These are phyloP conservation scores for Anabas testudineus DNA, from an alignment of 2,797 vertebrate genomes.

Conservation along the genomic window DNA sequence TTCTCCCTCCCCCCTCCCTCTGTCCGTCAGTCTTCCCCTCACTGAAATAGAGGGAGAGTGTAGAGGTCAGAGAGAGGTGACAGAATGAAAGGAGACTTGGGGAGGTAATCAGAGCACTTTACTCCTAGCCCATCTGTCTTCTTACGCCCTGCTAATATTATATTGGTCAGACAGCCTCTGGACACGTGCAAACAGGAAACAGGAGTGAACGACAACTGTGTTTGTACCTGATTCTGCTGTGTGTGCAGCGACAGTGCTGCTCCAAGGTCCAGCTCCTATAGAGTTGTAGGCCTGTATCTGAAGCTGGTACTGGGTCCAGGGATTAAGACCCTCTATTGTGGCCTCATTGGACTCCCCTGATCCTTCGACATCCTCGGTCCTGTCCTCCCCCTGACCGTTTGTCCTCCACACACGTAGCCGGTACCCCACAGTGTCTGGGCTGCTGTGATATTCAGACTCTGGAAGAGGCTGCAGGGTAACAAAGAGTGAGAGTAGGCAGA, in stretches of 20 bases:
- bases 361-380: conserved; percentile 78
- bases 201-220: conserved; percentile 25
- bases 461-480: conserved; percentile 86
- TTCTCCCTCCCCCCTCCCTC: conserved; percentile 26
- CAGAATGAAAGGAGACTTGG: conserved; percentile 42
- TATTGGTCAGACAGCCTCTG: conserved; percentile 24
- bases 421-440: conserved; percentile 93
- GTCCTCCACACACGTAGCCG: conserved; percentile 83
- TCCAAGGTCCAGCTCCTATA: conserved; percentile 94
- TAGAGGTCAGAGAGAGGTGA: conserved; percentile 52
- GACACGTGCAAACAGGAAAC: conserved; percentile 36
- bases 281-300: conserved; percentile 95
- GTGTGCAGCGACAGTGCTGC: conserved; percentile 82
- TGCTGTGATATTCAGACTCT: conserved; percentile 90
- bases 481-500: not conserved
- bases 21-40: conserved; percentile 48
- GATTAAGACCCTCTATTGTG: conserved; percentile 89
- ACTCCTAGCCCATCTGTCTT: conserved; percentile 63
- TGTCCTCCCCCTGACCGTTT: conserved; percentile 73
- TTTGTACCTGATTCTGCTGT: conserved; percentile 91
- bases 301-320: conserved; percentile 92
- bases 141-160: conserved; percentile 32
- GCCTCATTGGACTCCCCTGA: conserved; percentile 75
- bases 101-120: conserved; percentile 59
- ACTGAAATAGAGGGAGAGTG: conserved; percentile 38